Percentiles rank a stretch among this genome's conserved stretches.
phyloP scores from a whole-genome alignment of 2,113 vertebrate species.

The Odontesthes bonariensis region DNA sequence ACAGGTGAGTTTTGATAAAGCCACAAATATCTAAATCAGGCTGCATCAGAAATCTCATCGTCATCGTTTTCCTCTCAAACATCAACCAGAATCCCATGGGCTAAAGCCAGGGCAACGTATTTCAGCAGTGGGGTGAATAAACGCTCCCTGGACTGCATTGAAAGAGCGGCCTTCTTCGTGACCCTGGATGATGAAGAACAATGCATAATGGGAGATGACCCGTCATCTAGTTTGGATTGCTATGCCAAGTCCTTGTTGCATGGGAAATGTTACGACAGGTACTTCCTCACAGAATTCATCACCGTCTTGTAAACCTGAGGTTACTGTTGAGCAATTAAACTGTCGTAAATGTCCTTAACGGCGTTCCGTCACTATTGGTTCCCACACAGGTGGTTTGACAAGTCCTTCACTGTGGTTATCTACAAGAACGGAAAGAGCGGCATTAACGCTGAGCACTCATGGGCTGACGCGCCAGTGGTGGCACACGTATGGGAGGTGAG shows the following conservation, averaged over 20 bases:
- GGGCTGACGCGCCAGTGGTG: constrained; percentile 89
- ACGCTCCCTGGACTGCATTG: constrained; percentile 85
- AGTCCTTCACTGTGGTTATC: constrained; percentile 88
- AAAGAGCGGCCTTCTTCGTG: constrained; percentile 90
- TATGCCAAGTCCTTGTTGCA: constrained; percentile 89
- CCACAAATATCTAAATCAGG: neutral
- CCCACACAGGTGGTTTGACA: constrained; percentile 90
- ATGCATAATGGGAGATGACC: constrained; percentile 84
- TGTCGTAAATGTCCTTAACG: neutral
- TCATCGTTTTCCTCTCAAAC: neutral
- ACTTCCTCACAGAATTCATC: neutral
- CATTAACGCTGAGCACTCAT: constrained; percentile 90
- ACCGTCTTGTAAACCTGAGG: neutral
- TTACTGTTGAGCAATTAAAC: neutral
- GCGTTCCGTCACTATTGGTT: neutral
- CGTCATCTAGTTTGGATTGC: constrained; percentile 81
- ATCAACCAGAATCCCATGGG: constrained; percentile 87
- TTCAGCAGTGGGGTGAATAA: constrained; percentile 84
- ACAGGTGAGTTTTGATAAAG: constrained; percentile 80
- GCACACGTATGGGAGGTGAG: constrained; percentile 92
- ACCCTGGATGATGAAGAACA: constrained; percentile 86
- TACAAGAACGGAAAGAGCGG: constrained; percentile 91
- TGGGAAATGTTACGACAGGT: constrained; percentile 91
- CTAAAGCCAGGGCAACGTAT: constrained; percentile 81
- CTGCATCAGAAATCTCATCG: neutral